These are phyloP conservation scores for Hermaeophaga mercurialis DNA, from an alignment of 2,888 invertebrate species.

Conservation along the genomic window DNA sequence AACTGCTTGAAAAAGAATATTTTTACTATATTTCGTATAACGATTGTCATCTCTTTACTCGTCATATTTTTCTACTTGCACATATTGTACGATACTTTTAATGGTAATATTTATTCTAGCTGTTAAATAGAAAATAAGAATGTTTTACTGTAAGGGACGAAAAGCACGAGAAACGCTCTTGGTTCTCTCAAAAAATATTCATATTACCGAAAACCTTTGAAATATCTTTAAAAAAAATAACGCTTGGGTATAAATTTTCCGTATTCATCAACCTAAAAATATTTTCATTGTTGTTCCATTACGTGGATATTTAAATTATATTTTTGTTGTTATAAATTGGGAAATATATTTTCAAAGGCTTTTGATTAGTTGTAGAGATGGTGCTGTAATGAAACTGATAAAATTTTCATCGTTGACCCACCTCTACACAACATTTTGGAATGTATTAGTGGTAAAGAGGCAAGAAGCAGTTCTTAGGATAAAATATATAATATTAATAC, in stretches of 20 bases:
- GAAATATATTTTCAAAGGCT: constrained; percentile 22
- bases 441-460: constrained; percentile 40
- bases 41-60: constrained; percentile 45
- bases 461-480: constrained; percentile 50
- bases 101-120: constrained; percentile 37
- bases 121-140: constrained; percentile 30
- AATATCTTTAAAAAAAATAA: not conserved
- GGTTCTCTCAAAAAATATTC: constrained; percentile 18
- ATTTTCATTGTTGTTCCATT: no score
- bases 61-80: constrained; percentile 59
- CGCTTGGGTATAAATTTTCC: no score
- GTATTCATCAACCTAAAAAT: no score
- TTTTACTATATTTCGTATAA: constrained; percentile 24
- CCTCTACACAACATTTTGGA: constrained; percentile 8
- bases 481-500: constrained; percentile 44
- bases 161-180: constrained; percentile 25
- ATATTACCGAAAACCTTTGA: constrained; percentile 23
- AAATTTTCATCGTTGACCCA: no score
- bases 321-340: no score
- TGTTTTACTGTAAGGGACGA: constrained; percentile 15
- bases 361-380: constrained; percentile 23
- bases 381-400: no score
- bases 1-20: not conserved
- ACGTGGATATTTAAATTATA: no score
- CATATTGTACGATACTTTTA: constrained; percentile 54